phyloP scores from a whole-genome alignment of 2,113 vertebrate species.

The Oryzias javanicus region DNA sequence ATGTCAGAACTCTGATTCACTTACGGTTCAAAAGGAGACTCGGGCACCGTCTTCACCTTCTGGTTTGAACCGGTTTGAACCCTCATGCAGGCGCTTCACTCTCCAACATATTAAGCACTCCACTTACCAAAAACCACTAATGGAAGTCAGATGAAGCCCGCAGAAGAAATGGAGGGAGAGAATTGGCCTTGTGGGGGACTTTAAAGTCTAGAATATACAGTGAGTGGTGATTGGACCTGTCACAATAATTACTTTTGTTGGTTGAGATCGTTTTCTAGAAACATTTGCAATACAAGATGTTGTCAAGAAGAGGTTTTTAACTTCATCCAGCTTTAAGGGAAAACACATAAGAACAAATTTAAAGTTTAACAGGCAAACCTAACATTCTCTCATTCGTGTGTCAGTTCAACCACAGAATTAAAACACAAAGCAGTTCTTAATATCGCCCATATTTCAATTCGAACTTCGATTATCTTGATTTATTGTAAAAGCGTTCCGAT shows the following conservation, averaged over 20 bases:
- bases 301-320: not conserved
- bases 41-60: not conserved
- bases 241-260: not conserved
- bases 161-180: not conserved
- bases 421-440: too few species aligned
- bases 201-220: conserved; percentile 8
- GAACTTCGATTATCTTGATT: too few species aligned
- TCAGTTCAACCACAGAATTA: too few species aligned
- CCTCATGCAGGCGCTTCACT: conserved; percentile 16
- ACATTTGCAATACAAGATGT: not conserved
- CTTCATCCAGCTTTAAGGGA: not conserved
- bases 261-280: not conserved
- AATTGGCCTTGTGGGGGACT: not conserved
- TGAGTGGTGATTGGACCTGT: not conserved
- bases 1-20: not conserved
- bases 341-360: too few species aligned
- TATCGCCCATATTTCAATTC: too few species aligned
- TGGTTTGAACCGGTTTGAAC: conserved; percentile 24
- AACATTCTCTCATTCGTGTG: too few species aligned
- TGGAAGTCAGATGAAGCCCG: conserved; percentile 5
- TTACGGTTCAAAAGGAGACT: conserved; percentile 13
- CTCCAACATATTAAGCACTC: conserved; percentile 2
- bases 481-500: too few species aligned
- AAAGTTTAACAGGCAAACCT: too few species aligned
- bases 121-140: not conserved